phyloP scores from a whole-genome alignment of 2,888 invertebrate species.

The Volucella bombylans region DNA sequence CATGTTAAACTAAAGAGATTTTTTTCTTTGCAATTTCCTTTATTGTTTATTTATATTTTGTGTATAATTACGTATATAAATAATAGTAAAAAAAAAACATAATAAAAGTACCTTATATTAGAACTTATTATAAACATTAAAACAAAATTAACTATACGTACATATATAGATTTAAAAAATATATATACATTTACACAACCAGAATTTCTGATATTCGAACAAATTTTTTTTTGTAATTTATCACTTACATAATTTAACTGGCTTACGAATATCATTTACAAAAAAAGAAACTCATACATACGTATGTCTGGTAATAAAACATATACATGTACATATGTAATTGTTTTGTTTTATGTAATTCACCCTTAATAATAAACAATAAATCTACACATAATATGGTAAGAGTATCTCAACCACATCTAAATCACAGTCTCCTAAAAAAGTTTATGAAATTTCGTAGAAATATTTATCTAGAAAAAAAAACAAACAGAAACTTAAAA shows the following conservation, averaged over 20 bases:
- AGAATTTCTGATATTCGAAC: background rate
- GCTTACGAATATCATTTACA: conserved; percentile 15
- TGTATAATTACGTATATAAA: conserved; percentile 51
- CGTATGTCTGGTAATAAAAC: background rate
- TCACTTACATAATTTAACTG: conserved; percentile 21
- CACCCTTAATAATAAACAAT: conserved; percentile 36
- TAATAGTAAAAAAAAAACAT: conserved; percentile 56
- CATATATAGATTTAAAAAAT: conserved; percentile 35
- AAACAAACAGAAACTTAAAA: background rate
- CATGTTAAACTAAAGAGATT: background rate
- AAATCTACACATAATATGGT: conserved; percentile 35
- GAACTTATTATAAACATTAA: conserved; percentile 40
- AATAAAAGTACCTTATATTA: conserved; percentile 42
- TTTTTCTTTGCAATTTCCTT: conserved; percentile 39
- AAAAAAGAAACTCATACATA: conserved; percentile 19
- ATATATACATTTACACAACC: conserved; percentile 60
- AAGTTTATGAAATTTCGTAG: conserved; percentile 18
- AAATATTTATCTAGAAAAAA: conserved; percentile 21
- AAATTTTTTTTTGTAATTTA: background rate
- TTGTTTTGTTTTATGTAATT: conserved; percentile 25
- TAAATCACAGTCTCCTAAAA: conserved; percentile 80
- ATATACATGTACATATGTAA: conserved; percentile 10
- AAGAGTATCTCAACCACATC: conserved; percentile 78
- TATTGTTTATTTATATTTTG: conserved; percentile 39
- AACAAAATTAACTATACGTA: conserved; percentile 14